A percentile compares a stretch with the other conserved stretches of the same genome.
Evolutionary conservation across 2,888 invertebrate genomes (phyloP).

Genomic region (Synergus gifuensis): DNA sequence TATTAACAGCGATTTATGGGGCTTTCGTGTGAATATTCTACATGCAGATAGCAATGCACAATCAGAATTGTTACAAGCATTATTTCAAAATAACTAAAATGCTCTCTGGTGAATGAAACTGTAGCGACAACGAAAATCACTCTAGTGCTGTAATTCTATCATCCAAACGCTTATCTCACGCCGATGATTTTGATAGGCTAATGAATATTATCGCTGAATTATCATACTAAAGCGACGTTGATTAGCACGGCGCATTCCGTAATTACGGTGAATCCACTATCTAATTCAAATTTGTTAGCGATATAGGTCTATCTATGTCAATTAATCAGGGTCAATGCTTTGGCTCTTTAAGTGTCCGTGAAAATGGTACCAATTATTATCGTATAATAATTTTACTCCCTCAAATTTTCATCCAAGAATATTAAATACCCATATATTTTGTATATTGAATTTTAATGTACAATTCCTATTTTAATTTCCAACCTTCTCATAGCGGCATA

Average conservation of each 20-base stretch:
- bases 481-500: too few species aligned
- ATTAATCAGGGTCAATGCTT: neutral
- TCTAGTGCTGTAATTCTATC: neutral
- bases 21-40: constrained; percentile 49
- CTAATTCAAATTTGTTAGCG: constrained; percentile 50
- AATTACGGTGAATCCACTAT: constrained; percentile 59
- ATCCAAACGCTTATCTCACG: constrained; percentile 10
- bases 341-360: too few species aligned
- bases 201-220: constrained; percentile 66
- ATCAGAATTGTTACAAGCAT: constrained; percentile 2
- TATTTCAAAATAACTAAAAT: neutral
- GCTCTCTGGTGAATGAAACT: neutral
- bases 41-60: neutral
- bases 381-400: neutral
- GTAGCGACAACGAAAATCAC: neutral
- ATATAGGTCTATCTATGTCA: constrained; percentile 8
- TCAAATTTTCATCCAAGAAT: too few species aligned
- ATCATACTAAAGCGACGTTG: constrained; percentile 68
- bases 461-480: too few species aligned
- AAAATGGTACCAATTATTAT: neutral
- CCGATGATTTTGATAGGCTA: constrained; percentile 65
- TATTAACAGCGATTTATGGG: constrained; percentile 50
- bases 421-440: too few species aligned
- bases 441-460: too few species aligned
- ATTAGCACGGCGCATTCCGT: constrained; percentile 64